Base-by-base conservation (phyloP, 2,113 vertebrate species). In the Parotia lawesii region DNA sequence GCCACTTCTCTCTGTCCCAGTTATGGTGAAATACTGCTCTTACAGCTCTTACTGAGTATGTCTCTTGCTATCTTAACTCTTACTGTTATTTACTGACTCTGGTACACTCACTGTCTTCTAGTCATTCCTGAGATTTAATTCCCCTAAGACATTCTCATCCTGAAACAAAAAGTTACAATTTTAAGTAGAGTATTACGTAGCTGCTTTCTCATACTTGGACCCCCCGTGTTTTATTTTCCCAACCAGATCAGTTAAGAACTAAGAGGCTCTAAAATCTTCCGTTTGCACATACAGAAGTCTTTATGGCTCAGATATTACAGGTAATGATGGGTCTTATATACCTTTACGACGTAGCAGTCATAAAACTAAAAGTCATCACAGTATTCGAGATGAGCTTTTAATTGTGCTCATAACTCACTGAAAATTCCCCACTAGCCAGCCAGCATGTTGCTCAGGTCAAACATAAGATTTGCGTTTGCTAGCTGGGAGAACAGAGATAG, bases 281-380 rank as follows among this genome's bases (percentile, higher is more conserved):
- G 31, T 92, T 92, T 84, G 47, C 70, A 54, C 44, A 56, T 57
- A 27, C 8, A 51, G 60, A 92, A 84, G 17, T 40, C 51, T 92
- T 92, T 71, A 95, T 60, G 61, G 40, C 48, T 84, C 44, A 71
- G 83, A 78, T 93, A 92, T 84, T 93, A 81, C 37, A 93, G 72
- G 48, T 84, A 85, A 93, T 90, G 75, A 62, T 1, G 9, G 31
- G 57, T 67, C 72, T 85, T 94, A 51, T 60, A 51, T 56, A 86
- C 60, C 51, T 90, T 83, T 93, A 93, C 0, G 14, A 66, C 28
- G 22, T 2, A 60, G 42, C 38, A 62, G 33, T 56, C 71, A 76
- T 96, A 95, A 94, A 93, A 76, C 38, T 79, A 56, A 11, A 94
- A 90, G 48, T 92, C 83, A 76, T 76, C 79, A 37, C 56, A 50